phyloP scores from a whole-genome alignment of 1,140 invertebrate species.

The Calliphora vicina region DNA sequence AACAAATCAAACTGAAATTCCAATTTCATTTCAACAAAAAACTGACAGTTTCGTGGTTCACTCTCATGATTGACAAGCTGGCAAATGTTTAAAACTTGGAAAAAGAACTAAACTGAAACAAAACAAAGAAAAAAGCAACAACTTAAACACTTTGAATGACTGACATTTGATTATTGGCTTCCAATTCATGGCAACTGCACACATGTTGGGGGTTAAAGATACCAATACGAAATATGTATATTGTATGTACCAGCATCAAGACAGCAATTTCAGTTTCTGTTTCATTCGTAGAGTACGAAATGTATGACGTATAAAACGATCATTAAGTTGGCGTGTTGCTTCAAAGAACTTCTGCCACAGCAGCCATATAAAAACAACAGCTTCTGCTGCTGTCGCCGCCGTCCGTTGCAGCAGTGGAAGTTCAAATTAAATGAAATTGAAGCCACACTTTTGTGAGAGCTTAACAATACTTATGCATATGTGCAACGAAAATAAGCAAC shows the following conservation, averaged over 20 bases:
- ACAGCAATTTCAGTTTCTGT: background rate
- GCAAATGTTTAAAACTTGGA: background rate
- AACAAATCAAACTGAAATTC: background rate
- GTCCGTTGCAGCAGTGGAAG: slow-evolving; percentile 2
- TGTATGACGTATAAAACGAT: background rate
- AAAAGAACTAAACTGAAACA: background rate
- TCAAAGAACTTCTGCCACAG: slow-evolving; percentile 29
- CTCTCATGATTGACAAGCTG: background rate
- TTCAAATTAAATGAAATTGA: slow-evolving; percentile 31
- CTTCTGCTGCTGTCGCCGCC: background rate
- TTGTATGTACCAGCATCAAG: slow-evolving; percentile 20
- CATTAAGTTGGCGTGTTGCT: slow-evolving; percentile 19
- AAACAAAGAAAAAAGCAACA: background rate
- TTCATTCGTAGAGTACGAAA: background rate
- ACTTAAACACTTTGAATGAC: slow-evolving; percentile 36
- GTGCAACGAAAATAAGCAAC: background rate
- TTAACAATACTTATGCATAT: background rate
- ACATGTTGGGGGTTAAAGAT: background rate
- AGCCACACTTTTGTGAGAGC: slow-evolving; percentile 26
- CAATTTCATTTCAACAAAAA: background rate
- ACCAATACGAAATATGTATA: background rate
- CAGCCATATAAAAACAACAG: background rate
- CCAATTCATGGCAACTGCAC: slow-evolving; percentile 48
- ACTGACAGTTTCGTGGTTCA: background rate
- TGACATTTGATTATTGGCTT: slow-evolving; percentile 64